phyloP scores from a whole-genome alignment of 2,113 vertebrate genomes.

The Thalassoma bifasciatum region DNA sequence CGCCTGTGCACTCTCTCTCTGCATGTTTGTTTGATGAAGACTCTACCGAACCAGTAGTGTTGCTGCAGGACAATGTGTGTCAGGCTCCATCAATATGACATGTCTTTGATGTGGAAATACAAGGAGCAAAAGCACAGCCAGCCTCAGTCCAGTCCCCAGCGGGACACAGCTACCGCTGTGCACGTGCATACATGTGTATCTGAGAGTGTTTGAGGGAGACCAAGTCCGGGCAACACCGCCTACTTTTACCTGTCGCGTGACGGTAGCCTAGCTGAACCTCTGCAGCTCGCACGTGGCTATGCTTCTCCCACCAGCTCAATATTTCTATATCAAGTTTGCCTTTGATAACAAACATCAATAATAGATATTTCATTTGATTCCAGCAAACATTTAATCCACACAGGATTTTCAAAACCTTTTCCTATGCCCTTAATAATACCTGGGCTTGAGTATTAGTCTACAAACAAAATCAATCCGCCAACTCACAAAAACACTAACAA shows the following conservation, averaged over 20 bases:
- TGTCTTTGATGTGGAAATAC: conserved; percentile 83
- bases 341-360: background rate
- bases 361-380: background rate
- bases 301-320: background rate
- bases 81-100: conserved; percentile 78
- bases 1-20: conserved; percentile 35
- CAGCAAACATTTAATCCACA: background rate
- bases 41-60: conserved; percentile 59
- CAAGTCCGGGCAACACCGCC: background rate
- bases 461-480: too few relatives aligned
- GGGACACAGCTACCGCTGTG: conserved; percentile 55
- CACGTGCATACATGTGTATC: conserved; percentile 45
- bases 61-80: conserved; percentile 74
- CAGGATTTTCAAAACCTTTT: background rate
- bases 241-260: background rate
- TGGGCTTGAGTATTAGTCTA: too few relatives aligned
- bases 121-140: conserved; percentile 70
- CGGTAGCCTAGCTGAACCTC: background rate
- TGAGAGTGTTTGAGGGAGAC: conserved; percentile 17
- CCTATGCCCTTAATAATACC: too few relatives aligned
- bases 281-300: background rate
- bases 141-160: conserved; percentile 68
- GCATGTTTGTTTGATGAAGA: conserved; percentile 63
- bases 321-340: background rate
- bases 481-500: too few relatives aligned